Conservation (phyloP, 2,797 vertebrate genomes). For the Sebastes hopkinsi region DNA sequence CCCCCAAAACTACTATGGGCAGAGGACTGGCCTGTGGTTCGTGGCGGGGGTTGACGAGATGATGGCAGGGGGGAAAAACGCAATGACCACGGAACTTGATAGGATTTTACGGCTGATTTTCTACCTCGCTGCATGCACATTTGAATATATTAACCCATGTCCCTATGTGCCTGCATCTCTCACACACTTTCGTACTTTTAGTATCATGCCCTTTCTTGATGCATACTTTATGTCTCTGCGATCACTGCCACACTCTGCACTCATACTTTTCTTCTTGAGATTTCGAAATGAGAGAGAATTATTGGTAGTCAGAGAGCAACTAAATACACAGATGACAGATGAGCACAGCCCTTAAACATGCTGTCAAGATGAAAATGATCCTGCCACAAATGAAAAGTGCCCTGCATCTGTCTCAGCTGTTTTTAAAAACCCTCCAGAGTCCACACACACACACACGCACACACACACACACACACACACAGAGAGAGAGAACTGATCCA, state of each 20-base stretch:
- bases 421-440: conserved; percentile 14
- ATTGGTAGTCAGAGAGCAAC: neutral
- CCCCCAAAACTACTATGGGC: conserved; percentile 49
- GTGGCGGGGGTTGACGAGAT: conserved; percentile 34
- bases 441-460: neutral
- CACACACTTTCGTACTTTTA: conserved; percentile 24
- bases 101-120: conserved; percentile 64
- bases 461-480: neutral
- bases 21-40: conserved; percentile 48
- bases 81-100: conserved; percentile 50
- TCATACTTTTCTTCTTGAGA: neutral
- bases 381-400: conserved; percentile 48
- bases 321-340: neutral
- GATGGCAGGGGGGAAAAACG: conserved; percentile 27
- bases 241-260: conserved; percentile 1
- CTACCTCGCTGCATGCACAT: conserved; percentile 28
- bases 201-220: neutral
- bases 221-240: neutral
- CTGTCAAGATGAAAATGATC: conserved; percentile 8
- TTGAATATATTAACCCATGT: conserved; percentile 38
- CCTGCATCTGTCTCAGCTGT: conserved; percentile 22
- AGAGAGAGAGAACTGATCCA: conserved; percentile 26
- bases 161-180: neutral
- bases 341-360: conserved; percentile 18
- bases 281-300: neutral